Evolutionary conservation across 2,888 invertebrate species (phyloP), one percentile per base, ranked within the genome.

Genomic region (Leucania comma): DNA sequence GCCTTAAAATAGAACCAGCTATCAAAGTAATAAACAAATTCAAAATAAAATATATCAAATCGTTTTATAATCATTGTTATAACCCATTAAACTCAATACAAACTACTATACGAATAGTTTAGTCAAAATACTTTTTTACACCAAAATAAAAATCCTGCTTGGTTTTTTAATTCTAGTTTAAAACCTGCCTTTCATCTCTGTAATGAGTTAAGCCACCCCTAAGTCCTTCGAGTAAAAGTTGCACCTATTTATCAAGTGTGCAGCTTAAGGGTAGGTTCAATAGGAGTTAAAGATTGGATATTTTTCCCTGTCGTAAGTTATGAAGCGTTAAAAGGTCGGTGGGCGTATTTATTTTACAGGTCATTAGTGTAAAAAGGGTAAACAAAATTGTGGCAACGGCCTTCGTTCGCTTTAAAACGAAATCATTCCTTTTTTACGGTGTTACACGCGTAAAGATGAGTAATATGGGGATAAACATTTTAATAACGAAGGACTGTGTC

Each of bases 291-390:
- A 89, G 86, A 89, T 87, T 87, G 78, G 78, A 85, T 87, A 90
- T 90, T 91, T 90, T 90, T 90, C 87, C 85, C 87, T 85, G 83
- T 87, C 85, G 86, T 78, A 87, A 80, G 87, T 86, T 90, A 89
- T 89, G 88, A 88, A 88, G 88, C 89, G 90, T 90, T 90, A 90
- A 92, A 91, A 83, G 89, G 89, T 85, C 81, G 84, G 82, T 87
- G 83, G 86, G 89, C 84, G 89, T 86, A 89, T 90, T 90, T 87
- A 90, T 93, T 94, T 93, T 90, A 93, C 93, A 92, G 92, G 90
- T 93, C 94, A 94, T 93, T 94, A 93, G 90, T 90, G 87, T 88
- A 90, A 92, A 89, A 92, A 91, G 91, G 91, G 90, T 90, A 89
- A 90, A 91, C 90, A 91, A 91, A 92, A 91, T 87, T 89, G 86